Percentiles rank a stretch among this genome's conserved stretches.
Conservation (phyloP, 2,888 invertebrate species). For the Melanchra persicariae region DNA sequence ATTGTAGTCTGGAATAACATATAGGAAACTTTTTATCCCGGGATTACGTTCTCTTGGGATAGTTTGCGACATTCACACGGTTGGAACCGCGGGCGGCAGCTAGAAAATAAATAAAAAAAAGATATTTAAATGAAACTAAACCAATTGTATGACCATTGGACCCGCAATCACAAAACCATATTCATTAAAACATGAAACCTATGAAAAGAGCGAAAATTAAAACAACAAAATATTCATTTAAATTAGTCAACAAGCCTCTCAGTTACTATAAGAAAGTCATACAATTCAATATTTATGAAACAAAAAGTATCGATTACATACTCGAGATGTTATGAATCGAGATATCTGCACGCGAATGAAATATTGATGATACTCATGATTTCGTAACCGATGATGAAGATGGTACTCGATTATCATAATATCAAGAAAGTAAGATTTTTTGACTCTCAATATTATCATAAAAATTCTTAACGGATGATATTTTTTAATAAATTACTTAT, state of each 20-base stretch:
- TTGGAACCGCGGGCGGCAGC: too few species aligned
- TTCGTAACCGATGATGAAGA: slow-evolving; percentile 75
- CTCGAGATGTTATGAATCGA: slow-evolving; percentile 67
- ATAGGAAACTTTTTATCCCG: too few species aligned
- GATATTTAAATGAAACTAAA: too few species aligned
- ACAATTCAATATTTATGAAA: slow-evolving; percentile 50
- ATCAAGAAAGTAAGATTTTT: slow-evolving; percentile 68
- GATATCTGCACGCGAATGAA: slow-evolving; percentile 65
- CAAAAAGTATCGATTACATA: slow-evolving; percentile 69
- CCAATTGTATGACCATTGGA: too few species aligned
- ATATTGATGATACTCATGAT: slow-evolving; percentile 71
- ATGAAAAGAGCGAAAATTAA: slow-evolving; percentile 3
- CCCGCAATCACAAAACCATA: not conserved
- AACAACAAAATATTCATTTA: slow-evolving; percentile 45
- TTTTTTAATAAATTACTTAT: slow-evolving; percentile 59
- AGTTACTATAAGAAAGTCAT: slow-evolving; percentile 48
- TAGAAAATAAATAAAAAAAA: too few species aligned
- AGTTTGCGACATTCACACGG: too few species aligned
- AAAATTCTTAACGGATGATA: slow-evolving; percentile 62
- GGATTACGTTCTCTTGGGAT: too few species aligned
- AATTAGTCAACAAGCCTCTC: slow-evolving; percentile 39
- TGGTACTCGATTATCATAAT: slow-evolving; percentile 74
- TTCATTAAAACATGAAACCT: not conserved
- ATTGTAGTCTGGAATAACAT: too few species aligned
- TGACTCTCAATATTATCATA: slow-evolving; percentile 67